A percentile compares a stretch with the other conserved stretches of the same genome.
Conservation (phyloP, 2,113 vertebrate species). For the Oncorhynchus nerka region DNA sequence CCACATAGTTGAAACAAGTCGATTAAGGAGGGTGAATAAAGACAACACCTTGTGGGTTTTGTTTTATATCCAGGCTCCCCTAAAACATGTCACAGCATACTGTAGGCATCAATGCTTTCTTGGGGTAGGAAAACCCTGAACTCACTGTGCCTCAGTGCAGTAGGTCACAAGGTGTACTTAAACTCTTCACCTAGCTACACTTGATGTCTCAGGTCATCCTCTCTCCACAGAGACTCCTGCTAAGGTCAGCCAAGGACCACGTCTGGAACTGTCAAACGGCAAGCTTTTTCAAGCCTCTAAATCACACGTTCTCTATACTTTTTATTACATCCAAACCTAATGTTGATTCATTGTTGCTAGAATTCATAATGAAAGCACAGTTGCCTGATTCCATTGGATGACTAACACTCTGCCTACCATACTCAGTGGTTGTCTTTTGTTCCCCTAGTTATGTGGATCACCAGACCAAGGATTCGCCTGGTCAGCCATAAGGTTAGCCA, state of each 20-base stretch:
- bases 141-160: background rate
- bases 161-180: constrained; percentile 20
- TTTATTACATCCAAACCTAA: background rate
- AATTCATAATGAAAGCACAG: background rate
- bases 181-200: constrained; percentile 42
- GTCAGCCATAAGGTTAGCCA: constrained; percentile 37
- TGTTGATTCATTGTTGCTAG: background rate
- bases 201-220: constrained; percentile 33
- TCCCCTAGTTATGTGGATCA: background rate
- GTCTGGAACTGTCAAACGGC: background rate
- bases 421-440: background rate
- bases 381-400: background rate
- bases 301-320: background rate
- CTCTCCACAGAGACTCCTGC: constrained; percentile 31
- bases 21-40: background rate
- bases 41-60: too few relatives aligned
- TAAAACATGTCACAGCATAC: background rate
- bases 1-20: too few relatives aligned
- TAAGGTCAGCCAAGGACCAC: constrained; percentile 32
- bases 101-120: background rate
- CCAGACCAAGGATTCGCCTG: background rate
- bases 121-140: background rate
- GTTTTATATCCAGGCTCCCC: too few relatives aligned
- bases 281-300: background rate
- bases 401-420: background rate